Evolutionary conservation across 2,888 invertebrate species (phyloP).

Genomic region (Stegophylla sp.): DNA sequence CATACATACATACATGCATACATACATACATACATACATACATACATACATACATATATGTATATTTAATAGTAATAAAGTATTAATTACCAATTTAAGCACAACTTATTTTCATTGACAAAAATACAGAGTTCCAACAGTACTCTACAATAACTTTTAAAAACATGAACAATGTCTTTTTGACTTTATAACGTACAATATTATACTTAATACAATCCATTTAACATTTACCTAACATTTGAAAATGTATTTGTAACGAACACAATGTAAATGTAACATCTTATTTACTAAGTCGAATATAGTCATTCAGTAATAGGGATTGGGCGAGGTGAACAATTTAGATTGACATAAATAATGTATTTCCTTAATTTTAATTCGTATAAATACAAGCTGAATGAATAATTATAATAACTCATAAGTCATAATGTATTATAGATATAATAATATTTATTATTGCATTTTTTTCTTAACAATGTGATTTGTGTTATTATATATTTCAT

Average conservation of each 20-base stretch:
- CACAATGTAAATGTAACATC: neutral
- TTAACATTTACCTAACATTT: neutral
- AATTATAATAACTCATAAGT: no score
- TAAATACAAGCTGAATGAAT: neutral
- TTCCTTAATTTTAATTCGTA: constrained; percentile 6
- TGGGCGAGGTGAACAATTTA: constrained; percentile 9
- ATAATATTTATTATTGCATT: no score
- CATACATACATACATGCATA: neutral
- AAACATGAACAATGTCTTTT: constrained; percentile 11
- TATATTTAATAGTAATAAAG: neutral
- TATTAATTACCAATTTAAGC: neutral
- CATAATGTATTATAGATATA: no score
- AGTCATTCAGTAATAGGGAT: neutral
- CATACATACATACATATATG: neutral
- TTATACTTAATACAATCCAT: neutral
- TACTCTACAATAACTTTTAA: constrained; percentile 8
- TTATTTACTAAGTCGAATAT: neutral
- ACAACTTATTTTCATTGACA: constrained; percentile 35
- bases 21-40: neutral
- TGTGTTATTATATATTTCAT: no score
- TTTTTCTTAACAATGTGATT: no score
- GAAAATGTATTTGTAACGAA: constrained; percentile 16
- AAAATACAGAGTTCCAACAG: constrained; percentile 39
- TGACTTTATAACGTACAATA: constrained; percentile 6
- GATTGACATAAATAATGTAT: neutral